phyloP scores from a whole-genome alignment of 2,888 invertebrate species.

The Eupelmus urozonus region DNA sequence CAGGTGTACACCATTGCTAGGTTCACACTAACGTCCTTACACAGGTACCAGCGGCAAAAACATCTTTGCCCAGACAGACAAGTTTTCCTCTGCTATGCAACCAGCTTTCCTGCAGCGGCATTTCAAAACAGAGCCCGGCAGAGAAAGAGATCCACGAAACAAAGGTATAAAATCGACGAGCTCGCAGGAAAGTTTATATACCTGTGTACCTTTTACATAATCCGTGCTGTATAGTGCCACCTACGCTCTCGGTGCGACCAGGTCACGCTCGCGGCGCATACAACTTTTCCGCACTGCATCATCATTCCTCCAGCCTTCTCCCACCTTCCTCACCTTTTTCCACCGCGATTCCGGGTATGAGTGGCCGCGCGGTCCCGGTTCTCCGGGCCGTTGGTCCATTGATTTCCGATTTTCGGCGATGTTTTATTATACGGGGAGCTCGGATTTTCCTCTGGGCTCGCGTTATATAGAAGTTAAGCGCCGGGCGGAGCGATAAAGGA shows the following conservation, averaged over 20 bases:
- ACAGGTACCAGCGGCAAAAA: no score
- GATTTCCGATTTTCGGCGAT: slow-evolving; percentile 44
- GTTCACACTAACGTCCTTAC: no score
- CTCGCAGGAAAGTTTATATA: neutral
- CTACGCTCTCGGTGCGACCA: slow-evolving; percentile 5
- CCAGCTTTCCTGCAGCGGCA: no score
- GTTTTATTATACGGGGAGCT: neutral
- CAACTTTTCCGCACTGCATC: neutral
- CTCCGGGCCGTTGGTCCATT: neutral
- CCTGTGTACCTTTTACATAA: slow-evolving; percentile 19
- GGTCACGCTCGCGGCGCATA: slow-evolving; percentile 4
- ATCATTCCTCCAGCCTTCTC: neutral
- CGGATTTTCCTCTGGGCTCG: no score
- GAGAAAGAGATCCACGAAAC: neutral
- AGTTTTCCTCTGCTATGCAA: no score
- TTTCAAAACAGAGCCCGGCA: no score
- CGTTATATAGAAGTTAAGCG: no score
- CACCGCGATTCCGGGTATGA: no score
- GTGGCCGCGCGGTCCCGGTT: neutral
- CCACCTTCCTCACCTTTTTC: neutral
- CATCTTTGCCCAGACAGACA: neutral
- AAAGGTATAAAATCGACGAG: neutral
- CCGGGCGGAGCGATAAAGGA: no score
- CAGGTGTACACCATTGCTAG: no score
- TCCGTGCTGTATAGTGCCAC: neutral